These are phyloP conservation scores for Adineta ricciae DNA, from an alignment of 2,888 invertebrate genomes.

Conservation along the genomic window DNA sequence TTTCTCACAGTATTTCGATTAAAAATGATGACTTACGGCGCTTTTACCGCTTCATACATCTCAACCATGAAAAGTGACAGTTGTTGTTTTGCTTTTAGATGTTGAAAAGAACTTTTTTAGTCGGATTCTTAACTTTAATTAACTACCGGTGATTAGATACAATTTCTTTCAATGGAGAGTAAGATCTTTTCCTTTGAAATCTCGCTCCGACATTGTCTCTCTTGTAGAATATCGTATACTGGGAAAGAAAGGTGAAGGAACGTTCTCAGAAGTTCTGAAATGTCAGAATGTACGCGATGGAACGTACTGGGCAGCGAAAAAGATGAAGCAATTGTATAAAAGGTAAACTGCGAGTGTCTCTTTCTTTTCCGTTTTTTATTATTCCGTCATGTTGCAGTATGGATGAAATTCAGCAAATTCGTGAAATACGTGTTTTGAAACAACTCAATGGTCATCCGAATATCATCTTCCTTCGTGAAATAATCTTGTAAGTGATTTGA, in stretches of 20 bases:
- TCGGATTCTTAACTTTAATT: background rate
- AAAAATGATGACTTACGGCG: background rate
- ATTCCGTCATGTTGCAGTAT: conserved; percentile 40
- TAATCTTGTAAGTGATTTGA: conserved; percentile 59
- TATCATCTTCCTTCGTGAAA: conserved; percentile 58
- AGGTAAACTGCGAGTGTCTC: no score
- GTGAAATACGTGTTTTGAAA: conserved; percentile 59
- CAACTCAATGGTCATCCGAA: conserved; percentile 58
- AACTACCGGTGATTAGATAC: background rate
- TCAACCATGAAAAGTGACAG: background rate
- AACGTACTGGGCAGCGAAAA: conserved; percentile 58
- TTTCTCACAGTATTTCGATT: background rate
- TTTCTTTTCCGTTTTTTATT: no score
- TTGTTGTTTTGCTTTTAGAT: background rate
- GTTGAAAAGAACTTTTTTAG: background rate
- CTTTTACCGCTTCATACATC: background rate
- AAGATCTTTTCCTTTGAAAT: background rate
- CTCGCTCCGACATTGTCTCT: background rate
- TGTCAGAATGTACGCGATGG: conserved; percentile 57
- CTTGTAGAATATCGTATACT: conserved; percentile 57
- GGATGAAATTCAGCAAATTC: conserved; percentile 51
- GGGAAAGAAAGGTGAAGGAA: conserved; percentile 62
- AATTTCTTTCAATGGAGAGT: background rate
- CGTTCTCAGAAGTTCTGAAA: conserved; percentile 62
- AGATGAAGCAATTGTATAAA: conserved; percentile 57